These are phyloP conservation scores for Anarsia innoxiella DNA, from an alignment of 2,888 invertebrate genomes.

Conservation along the genomic window DNA sequence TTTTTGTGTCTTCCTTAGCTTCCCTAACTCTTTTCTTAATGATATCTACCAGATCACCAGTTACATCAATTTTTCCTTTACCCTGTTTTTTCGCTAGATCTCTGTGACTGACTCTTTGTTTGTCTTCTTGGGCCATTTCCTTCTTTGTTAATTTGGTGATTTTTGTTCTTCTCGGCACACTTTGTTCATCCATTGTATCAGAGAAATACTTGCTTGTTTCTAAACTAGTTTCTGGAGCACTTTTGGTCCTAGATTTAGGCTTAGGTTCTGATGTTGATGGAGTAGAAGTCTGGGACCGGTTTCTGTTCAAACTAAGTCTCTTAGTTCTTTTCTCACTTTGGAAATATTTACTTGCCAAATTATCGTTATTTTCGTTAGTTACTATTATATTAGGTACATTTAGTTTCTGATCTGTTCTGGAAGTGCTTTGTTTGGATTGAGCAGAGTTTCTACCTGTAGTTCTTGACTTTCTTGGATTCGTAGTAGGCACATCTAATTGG, in stretches of 20 bases:
- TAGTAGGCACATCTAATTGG: background rate
- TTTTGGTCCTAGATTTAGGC: constrained; percentile 42
- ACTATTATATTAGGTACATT: constrained; percentile 36
- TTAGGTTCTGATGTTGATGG: constrained; percentile 16
- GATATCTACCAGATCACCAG: constrained; percentile 65
- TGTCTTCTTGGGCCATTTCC: constrained; percentile 33
- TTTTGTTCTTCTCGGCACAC: constrained; percentile 25
- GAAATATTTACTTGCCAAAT: constrained; percentile 43
- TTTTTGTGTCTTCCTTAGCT: constrained; percentile 51
- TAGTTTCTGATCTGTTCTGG: constrained; percentile 17
- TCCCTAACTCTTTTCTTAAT: constrained; percentile 66
- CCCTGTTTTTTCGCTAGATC: constrained; percentile 40
- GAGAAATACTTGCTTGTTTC: constrained; percentile 56
- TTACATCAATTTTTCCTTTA: constrained; percentile 53
- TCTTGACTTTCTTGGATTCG: background rate
- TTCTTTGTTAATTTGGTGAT: constrained; percentile 19
- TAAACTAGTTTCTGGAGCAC: constrained; percentile 34
- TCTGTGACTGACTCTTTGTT: constrained; percentile 54
- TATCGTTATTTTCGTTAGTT: constrained; percentile 30
- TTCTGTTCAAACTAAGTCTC: constrained; percentile 24
- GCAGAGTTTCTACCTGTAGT: background rate
- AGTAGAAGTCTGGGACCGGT: constrained; percentile 30
- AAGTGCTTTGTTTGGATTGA: too few relatives aligned
- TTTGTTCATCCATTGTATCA: constrained; percentile 14
- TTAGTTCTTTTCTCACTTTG: constrained; percentile 18